Percentiles rank a stretch among this genome's conserved stretches.
Conservation (phyloP, 2,797 vertebrate genomes). For the Champsocephalus esox region DNA sequence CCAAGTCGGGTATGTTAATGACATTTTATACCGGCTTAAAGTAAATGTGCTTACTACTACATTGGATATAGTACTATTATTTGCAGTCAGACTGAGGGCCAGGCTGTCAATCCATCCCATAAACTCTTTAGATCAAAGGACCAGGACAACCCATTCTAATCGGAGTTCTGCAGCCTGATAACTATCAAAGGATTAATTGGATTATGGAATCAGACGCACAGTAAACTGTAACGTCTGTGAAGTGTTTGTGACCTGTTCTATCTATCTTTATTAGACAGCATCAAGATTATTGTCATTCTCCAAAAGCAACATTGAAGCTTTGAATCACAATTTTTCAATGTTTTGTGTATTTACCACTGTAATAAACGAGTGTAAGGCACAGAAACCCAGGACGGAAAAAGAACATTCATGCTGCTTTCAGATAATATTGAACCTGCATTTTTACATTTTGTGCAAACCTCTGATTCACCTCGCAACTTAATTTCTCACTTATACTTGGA, state of each 20-base stretch:
- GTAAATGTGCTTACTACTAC: not conserved
- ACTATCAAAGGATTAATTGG: constrained; percentile 59
- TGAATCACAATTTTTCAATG: not conserved
- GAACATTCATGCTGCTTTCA: not conserved
- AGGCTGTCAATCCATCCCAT: constrained; percentile 54
- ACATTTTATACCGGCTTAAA: not conserved
- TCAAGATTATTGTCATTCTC: constrained; percentile 32
- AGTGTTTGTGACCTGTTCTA: constrained; percentile 28
- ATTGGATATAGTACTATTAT: not conserved
- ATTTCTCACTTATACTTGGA: not conserved
- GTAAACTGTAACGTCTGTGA: constrained; percentile 18
- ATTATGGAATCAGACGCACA: constrained; percentile 31
- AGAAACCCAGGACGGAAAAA: too few relatives aligned
- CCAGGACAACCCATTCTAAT: constrained; percentile 69
- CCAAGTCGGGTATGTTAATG: not conserved
- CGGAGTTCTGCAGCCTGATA: constrained; percentile 56
- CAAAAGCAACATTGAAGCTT: not conserved
- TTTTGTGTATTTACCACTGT: not conserved
- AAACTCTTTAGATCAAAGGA: constrained; percentile 50
- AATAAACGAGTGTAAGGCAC: too few relatives aligned
- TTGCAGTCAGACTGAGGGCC: constrained; percentile 26
- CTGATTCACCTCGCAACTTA: constrained; percentile 8
- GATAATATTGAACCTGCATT: not conserved
- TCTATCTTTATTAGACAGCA: constrained; percentile 23
- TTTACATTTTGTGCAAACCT: not conserved